Evolutionary conservation across 2,888 invertebrate species (phyloP), one percentile per base, ranked within the genome.

Genomic region (Doris montereyensis): DNA sequence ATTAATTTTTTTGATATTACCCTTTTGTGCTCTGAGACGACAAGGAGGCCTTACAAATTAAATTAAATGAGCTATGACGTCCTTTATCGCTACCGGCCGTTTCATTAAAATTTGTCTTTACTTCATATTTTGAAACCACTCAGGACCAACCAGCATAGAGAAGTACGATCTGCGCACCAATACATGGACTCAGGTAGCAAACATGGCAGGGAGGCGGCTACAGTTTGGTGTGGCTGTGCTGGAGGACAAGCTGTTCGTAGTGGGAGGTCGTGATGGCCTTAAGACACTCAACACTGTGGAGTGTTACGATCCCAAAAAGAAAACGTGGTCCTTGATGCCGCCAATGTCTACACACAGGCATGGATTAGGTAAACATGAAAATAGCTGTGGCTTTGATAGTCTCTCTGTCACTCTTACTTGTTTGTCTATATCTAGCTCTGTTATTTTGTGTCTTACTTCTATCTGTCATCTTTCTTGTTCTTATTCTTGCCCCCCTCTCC

Each of bases 221-320:
- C 97, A 98, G 92, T 97, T 97, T 90, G 97, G 97, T 0, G 96
- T 97, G 4, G 97, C 97, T 32, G 94, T 97, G 30, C 85, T 92
- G 41, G 91, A 92, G 30, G 90, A 91, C 84, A 96, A 96, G 90
- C 93, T 97, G 26, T 94, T 96, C 81, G 95, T 97, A 41, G 97
- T 97, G 0, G 97, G 97, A 17, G 97, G 97, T 17, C 93, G 97
- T 79, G 97, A 97, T 91, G 97, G 97, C 21, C 93, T 97, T 32
- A 97, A 97, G 92, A 97, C 97, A 1, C 92, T 95, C n/a, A 92
- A 90, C 84, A 89, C 91, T 1, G 90, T 91, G 1, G 91, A 91
- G 82, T 90, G 90, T 81, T 91, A 89, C 78, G 90, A 91, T 81
- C 89, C 90, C 0, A 87, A 87, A 80, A 94, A 95, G 0, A 94